phyloP scores from a whole-genome alignment of 2,113 vertebrate species.

The Cottus gobio region DNA sequence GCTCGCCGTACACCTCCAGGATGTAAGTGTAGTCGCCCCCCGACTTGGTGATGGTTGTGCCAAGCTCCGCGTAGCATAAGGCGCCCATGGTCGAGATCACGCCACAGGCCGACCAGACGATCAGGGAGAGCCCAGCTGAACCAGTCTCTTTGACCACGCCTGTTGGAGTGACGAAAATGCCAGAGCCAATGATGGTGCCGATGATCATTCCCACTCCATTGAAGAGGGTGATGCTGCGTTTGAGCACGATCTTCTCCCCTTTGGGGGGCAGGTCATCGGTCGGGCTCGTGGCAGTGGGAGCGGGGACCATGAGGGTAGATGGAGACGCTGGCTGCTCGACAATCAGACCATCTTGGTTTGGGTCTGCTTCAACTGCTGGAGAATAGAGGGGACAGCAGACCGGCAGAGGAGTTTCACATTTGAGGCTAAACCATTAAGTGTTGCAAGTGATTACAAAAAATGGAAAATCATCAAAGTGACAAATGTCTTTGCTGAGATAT shows the following conservation, averaged over 20 bases:
- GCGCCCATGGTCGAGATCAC: conserved; percentile 83
- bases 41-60: conserved; percentile 82
- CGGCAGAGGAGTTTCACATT: not conserved
- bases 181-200: conserved; percentile 84
- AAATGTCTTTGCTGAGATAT: not conserved
- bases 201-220: conserved; percentile 84
- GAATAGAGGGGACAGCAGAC: not conserved
- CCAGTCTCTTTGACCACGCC: conserved; percentile 81
- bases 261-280: conserved; percentile 10
- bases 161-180: conserved; percentile 82
- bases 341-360: conserved; percentile 57
- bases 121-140: conserved; percentile 79
- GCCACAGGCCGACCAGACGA: conserved; percentile 80
- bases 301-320: conserved; percentile 43
- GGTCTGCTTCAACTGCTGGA: conserved; percentile 34
- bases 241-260: conserved; percentile 74
- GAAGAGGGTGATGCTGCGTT: conserved; percentile 83
- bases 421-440: not conserved
- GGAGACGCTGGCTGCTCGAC: conserved; percentile 55
- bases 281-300: conserved; percentile 12
- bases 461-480: not conserved
- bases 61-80: conserved; percentile 83
- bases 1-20: conserved; percentile 81
- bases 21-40: conserved; percentile 85
- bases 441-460: not conserved